Evolutionary conservation across 1,140 invertebrate species (phyloP).

Genomic region (Hermetia illucens): DNA sequence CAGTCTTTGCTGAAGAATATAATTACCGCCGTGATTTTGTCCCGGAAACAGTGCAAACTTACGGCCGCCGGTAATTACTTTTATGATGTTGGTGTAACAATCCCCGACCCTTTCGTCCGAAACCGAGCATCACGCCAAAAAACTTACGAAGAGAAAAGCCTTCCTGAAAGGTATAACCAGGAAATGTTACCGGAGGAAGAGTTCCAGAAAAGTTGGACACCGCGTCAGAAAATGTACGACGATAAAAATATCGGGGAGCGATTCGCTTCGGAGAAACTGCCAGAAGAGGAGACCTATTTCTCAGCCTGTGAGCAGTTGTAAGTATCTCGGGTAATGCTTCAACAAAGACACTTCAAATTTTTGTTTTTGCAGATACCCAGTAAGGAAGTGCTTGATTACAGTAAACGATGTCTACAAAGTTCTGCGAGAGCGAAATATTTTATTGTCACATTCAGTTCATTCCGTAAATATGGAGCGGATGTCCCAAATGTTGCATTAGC

Average conservation of each 20-base stretch:
- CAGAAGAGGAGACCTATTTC: constrained; percentile 21
- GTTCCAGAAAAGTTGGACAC: constrained; percentile 36
- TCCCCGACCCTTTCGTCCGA: constrained; percentile 21
- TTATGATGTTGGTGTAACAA: constrained; percentile 50
- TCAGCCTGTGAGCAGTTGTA: constrained; percentile 28
- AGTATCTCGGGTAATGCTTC: constrained; percentile 5
- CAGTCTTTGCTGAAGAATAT: constrained; percentile 64
- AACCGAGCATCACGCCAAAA: constrained; percentile 26
- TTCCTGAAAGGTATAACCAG: constrained; percentile 38
- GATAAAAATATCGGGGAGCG: too few relatives aligned
- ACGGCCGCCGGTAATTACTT: constrained; percentile 47
- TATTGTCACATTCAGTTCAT: constrained; percentile 41
- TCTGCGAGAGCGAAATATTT: constrained; percentile 36
- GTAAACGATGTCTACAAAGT: constrained; percentile 40
- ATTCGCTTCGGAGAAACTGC: constrained; percentile 30
- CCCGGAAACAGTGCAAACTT: constrained; percentile 55
- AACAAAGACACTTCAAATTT: neutral
- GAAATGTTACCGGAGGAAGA: constrained; percentile 31
- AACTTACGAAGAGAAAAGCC: constrained; percentile 32
- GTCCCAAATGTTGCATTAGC: constrained; percentile 38
- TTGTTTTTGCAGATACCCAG: constrained; percentile 24
- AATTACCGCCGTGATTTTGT: constrained; percentile 52
- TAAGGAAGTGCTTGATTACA: constrained; percentile 29
- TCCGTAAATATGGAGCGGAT: constrained; percentile 43
- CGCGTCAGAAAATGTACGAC: constrained; percentile 32